Evolutionary conservation across 64 coral and sea anemone species (phyloP).

Genomic region (Anthopleura sola): DNA sequence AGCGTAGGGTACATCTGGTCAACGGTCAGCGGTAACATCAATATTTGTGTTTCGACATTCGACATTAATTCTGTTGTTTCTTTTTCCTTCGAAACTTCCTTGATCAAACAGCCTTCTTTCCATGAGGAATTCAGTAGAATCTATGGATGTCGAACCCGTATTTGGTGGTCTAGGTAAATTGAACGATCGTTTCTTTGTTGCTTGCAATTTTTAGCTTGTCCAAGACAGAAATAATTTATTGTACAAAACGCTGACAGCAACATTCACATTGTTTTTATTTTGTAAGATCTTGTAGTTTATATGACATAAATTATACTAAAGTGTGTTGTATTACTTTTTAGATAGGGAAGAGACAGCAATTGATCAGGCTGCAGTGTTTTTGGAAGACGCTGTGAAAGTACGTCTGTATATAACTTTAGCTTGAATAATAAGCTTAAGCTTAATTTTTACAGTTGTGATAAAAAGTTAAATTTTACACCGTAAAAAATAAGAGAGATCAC

Average conservation of each 20-base stretch:
- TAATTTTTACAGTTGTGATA: too few relatives aligned
- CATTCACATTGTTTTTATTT: neutral
- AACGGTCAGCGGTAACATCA: neutral
- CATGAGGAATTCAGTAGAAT: neutral
- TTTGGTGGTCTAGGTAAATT: neutral
- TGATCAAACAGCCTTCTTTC: neutral
- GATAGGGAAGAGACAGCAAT: constrained; percentile 37
- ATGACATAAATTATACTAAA: too few relatives aligned
- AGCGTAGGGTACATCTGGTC: neutral
- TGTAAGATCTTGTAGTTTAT: too few relatives aligned
- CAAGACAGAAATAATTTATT: neutral
- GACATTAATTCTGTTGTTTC: neutral
- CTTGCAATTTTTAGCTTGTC: neutral
- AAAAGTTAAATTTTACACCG: too few relatives aligned
- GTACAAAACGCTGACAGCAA: too few relatives aligned
- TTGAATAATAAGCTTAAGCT: too few relatives aligned
- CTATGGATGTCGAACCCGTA: constrained; percentile 4
- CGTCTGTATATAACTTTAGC: neutral
- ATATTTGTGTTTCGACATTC: neutral
- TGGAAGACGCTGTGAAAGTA: constrained; percentile 73
- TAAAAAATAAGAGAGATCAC: too few relatives aligned
- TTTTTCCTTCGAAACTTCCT: neutral
- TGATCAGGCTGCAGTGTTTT: constrained; percentile 60
- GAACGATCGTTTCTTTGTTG: neutral
- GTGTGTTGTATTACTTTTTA: too few relatives aligned